Conservation (phyloP, 1,140 invertebrate species). For the Drosophila pruinosa region DNA sequence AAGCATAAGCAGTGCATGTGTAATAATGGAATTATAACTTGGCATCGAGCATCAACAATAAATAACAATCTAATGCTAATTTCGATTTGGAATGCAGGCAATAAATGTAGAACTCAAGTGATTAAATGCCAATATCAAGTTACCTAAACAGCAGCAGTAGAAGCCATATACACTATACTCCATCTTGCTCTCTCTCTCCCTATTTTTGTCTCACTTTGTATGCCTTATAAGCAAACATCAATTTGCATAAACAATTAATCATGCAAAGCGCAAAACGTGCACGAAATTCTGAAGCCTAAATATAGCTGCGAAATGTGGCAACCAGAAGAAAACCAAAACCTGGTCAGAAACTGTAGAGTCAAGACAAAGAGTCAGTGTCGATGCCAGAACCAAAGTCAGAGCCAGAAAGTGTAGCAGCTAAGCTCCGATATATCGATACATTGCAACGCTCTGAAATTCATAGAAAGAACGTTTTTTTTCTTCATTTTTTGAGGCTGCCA, state of each 20-base stretch:
- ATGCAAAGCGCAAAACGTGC: slow-evolving; percentile 74
- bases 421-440: slow-evolving; percentile 9
- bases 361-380: slow-evolving; percentile 1
- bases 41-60: not conserved
- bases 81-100: slow-evolving; percentile 17
- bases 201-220: not conserved
- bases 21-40: slow-evolving; percentile 45
- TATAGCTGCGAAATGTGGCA: slow-evolving; percentile 45
- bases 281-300: slow-evolving; percentile 68
- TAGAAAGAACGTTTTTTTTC: slow-evolving; percentile 13
- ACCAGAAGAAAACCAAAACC: not conserved
- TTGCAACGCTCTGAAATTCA: slow-evolving; percentile 18
- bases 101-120: slow-evolving; percentile 21
- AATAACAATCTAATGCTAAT: slow-evolving; percentile 24
- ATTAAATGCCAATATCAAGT: slow-evolving; percentile 19
- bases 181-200: not conserved
- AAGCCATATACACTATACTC: not conserved
- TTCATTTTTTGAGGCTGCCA: slow-evolving; percentile 16
- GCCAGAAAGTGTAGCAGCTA: slow-evolving; percentile 33
- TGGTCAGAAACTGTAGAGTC: slow-evolving; percentile 8
- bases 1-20: slow-evolving; percentile 51
- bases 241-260: slow-evolving; percentile 82
- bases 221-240: slow-evolving; percentile 63
- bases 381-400: not conserved
- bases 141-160: not conserved